Base-by-base conservation (phyloP, 2,888 invertebrate genomes). In the Poecilus cupreus region DNA sequence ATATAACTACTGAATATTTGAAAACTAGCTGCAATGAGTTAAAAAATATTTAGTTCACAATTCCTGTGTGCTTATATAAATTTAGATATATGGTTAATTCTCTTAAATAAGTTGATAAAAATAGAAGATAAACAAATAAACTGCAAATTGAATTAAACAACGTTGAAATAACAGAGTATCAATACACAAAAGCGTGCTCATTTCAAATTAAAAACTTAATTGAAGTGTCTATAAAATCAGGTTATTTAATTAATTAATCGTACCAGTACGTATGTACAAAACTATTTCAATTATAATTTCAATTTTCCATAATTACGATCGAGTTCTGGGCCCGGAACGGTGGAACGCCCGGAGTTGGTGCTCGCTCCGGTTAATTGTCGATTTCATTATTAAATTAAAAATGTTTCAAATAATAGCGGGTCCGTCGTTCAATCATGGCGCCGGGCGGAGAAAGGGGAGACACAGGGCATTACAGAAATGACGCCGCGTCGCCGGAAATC, bases 371-470 rank as follows among this genome's bases (percentile, higher is more conserved):
- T 85, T 86, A 86, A 87, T 86, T 86, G 86, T 85, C 86, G 86
- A 86, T 86, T 86, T 86, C 86, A 86, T 87, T 86, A 87, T 87
- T 86, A 86, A 86, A 87, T 87, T 86, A 86, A 87, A 87, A 87
- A 86, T 85, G 85, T 84, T 84, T 84, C 83, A 84, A 85, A 85
- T 85, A 84, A 86, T 85, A 32, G 74, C 84, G 83, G 85, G 16
- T 54, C 20, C 32, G 11, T 32, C 37, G 43, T 24, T n/a, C 6
- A 32, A 18, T 84, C 85, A 86, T 85, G 86, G 86, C 86, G 85
- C 84, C 84, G 39, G 68, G 68, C 2, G 68, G 32, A 18, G 16
- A 85, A 86, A 87, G 86, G 86, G 85, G 85, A 86, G 86, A 82
- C 82, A 74, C 81, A 39, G 68, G 68, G 68, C 86, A 86, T 86